Base-by-base conservation (phyloP, 2,113 vertebrate species). In the Pachycephala philippinensis region DNA sequence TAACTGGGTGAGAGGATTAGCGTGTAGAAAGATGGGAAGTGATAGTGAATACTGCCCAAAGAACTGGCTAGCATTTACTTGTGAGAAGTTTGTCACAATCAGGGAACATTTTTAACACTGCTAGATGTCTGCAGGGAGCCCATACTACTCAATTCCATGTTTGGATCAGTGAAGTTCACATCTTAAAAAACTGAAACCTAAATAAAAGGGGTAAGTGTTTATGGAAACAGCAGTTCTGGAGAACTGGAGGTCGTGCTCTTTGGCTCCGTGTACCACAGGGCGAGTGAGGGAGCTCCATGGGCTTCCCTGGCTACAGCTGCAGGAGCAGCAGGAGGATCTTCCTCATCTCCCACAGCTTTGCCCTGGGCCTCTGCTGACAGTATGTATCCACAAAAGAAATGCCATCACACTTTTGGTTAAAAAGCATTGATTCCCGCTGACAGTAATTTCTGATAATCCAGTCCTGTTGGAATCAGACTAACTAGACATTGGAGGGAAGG, bases 281-380 rank as follows among this genome's bases (percentile, higher is more conserved):
- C 0, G 0, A 33, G 33, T 0, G 0, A 63, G 47, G 60, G 40
- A 70, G 37, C 18, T 33, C 24, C 1, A 0, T 6, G 24, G 59
- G 7, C 26, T 28, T 66, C 52, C 15, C 24, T 3, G 1, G 24
- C 18, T 4, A 40, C 54, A 56, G 72, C 40, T 64, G 56, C 2
- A 53, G 39, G 60, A 85, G 50, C 44, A 70, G 54, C 24, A 27
- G 61, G 37, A 87, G 47, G 23, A 63, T 12, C 15, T 7, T 77
- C 22, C 68, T 80, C 53, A 15, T 53, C 22, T 80, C 63, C 40
- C 31, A 10, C 39, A 28, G 0, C 39, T 60, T 18, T 31, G 33
- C 45, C 21, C 39, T 52, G 28, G 13, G 14, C 13, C 39, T 74
- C 19, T 83, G 45, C 66, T 56, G 30, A 35, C 9, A 28, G 42